phyloP scores from a whole-genome alignment of 1,140 invertebrate species.

The Pogonus chalceus region DNA sequence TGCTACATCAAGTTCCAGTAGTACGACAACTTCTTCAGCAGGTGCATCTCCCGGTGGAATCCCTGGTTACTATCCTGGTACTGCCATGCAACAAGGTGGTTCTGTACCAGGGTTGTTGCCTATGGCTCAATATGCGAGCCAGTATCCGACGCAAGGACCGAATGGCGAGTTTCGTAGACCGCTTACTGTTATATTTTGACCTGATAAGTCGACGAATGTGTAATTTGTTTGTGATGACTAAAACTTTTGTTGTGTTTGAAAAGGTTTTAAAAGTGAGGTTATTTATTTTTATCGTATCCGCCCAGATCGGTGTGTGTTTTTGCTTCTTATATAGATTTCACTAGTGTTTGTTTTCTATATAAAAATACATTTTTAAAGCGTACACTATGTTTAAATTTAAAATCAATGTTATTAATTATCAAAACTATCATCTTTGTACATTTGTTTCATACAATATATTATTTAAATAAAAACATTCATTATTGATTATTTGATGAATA shows the following conservation, averaged over 20 bases:
- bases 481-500: too few species aligned
- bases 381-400: too few species aligned
- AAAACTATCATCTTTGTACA: too few species aligned
- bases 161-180: slow-evolving; percentile 66
- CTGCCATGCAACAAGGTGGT: slow-evolving; percentile 37
- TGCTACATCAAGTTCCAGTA: slow-evolving; percentile 41
- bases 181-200: slow-evolving; percentile 80
- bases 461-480: too few species aligned
- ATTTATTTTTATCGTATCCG: too few species aligned
- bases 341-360: too few species aligned
- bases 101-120: slow-evolving; percentile 43
- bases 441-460: too few species aligned
- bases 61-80: slow-evolving; percentile 48
- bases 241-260: too few species aligned
- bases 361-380: too few species aligned
- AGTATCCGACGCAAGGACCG: slow-evolving; percentile 37
- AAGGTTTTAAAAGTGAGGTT: too few species aligned
- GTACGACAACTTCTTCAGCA: slow-evolving; percentile 47
- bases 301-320: neutral
- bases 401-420: too few species aligned
- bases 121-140: slow-evolving; percentile 53
- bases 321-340: neutral
- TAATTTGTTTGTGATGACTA: too few species aligned
- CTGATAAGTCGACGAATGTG: slow-evolving; percentile 44
- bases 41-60: slow-evolving; percentile 50